Evolutionary conservation across 2,888 invertebrate species (phyloP), one percentile per base, ranked within the genome.

Genomic region (Ceraclea dissimilis): DNA sequence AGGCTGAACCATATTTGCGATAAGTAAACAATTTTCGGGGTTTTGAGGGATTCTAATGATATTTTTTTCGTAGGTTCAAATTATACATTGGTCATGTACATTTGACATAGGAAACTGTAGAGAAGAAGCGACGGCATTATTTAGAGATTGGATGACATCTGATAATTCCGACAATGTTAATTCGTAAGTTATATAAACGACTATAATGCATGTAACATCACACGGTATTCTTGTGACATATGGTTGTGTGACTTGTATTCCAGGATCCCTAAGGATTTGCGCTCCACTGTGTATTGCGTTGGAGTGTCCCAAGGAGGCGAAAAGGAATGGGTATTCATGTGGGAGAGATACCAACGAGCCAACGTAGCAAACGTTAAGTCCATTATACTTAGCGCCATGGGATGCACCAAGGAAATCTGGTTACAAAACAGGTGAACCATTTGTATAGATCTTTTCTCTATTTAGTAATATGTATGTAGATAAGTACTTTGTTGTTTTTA

Each of bases 311-410:
- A 82, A 62, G 91, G 91, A 44, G 76, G 78, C 6, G 79, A 82
- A 60, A 70, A 73, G 0, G 84, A 87, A 63, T 93, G 90, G 90
- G 71, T 86, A 33, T 91, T 88, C 75, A 74, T 86, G 17, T 86
- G 86, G 75, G 69, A 79, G 16, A 78, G 83, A 55, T 86, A 85
- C 65, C 71, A 76, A 62, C 71, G 71, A 34, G 77, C 85, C 10
- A 85, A 84, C 68, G 81, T 86, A 17, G 85, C 86, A 0, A 76
- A 84, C 4, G 89, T 90, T 58, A 79, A 84, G 60, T 73, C 76
- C 52, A 73, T 78, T 2, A 80, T 91, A 31, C 74, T 90, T 43
- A 66, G 68, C 11, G 80, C 87, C 0, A 72, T 93, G 61, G 80
- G 85, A 11, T 91, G 91, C 67, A 79, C 86, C 1, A 67, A 70